Percentiles rank a stretch among this genome's conserved stretches.
Evolutionary conservation across 1,140 invertebrate genomes (phyloP).

Genomic region (Pogonomyrmex barbatus): DNA sequence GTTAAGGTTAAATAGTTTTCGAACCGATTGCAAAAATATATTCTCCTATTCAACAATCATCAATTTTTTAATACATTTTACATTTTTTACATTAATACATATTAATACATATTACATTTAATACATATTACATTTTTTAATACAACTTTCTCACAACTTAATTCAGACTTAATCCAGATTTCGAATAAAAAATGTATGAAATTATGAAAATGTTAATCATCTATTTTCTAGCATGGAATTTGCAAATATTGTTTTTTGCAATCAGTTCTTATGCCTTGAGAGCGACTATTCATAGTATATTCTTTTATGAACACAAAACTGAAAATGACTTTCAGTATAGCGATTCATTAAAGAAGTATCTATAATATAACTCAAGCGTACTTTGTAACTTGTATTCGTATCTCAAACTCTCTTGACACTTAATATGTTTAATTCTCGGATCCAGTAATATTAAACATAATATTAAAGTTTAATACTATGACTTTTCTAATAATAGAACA

Average conservation of each 20-base stretch:
- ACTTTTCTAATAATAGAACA: background rate
- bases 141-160: background rate
- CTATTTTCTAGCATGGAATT: background rate
- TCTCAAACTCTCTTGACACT: slow-evolving; percentile 5
- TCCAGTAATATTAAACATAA: background rate
- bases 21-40: slow-evolving; percentile 30
- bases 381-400: slow-evolving; percentile 15
- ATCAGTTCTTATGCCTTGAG: slow-evolving; percentile 21
- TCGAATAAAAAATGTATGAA: slow-evolving; percentile 1
- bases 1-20: slow-evolving; percentile 41
- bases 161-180: background rate
- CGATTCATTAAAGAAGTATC: slow-evolving; percentile 3
- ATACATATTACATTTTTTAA: no score
- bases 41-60: slow-evolving; percentile 1
- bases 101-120: no score
- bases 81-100: no score
- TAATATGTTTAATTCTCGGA: background rate
- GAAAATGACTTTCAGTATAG: background rate
- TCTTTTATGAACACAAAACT: slow-evolving; percentile 20
- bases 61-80: background rate
- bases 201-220: slow-evolving; percentile 6
- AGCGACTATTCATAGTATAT: slow-evolving; percentile 8
- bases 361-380: background rate
- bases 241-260: slow-evolving; percentile 18
- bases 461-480: background rate